phyloP scores from a whole-genome alignment of 2,113 vertebrate genomes.

The Melozone crissalis region DNA sequence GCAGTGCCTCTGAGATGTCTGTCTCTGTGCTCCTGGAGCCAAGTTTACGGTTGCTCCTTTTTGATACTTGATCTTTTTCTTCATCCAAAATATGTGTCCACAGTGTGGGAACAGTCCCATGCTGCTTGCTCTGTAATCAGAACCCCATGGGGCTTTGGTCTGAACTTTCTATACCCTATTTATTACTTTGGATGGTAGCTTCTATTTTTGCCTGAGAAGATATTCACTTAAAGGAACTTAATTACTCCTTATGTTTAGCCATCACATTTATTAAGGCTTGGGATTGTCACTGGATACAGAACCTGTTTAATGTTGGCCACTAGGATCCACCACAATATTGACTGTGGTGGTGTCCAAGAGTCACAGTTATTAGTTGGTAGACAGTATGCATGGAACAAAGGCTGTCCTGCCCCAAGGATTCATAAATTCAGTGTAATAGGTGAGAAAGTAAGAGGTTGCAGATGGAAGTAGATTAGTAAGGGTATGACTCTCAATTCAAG shows the following conservation, averaged over 20 bases:
- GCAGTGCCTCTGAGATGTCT: not conserved
- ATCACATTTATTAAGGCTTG: not conserved
- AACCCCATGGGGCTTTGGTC: not conserved
- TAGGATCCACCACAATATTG: not conserved
- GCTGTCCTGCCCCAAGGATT: not conserved
- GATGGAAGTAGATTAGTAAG: not conserved
- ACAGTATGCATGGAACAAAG: not conserved
- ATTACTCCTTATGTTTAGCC: slow-evolving; percentile 22
- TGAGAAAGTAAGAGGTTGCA: not conserved
- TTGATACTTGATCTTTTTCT: slow-evolving; percentile 24
- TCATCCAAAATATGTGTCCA: not conserved
- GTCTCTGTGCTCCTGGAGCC: not conserved
- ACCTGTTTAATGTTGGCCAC: not conserved
- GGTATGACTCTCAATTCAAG: not conserved
- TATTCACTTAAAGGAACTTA: slow-evolving; percentile 10
- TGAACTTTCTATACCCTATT: not conserved
- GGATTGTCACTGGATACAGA: not conserved
- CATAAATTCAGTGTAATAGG: not conserved
- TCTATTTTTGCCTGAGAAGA: slow-evolving; percentile 26
- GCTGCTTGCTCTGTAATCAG: not conserved
- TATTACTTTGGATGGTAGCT: slow-evolving; percentile 2
- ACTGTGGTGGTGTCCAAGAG: not conserved
- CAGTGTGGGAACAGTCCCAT: not conserved
- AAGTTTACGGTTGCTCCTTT: not conserved
- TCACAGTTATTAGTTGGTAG: not conserved